Base-by-base conservation (phyloP, 2,113 vertebrate genomes). In the Lophius piscatorius region DNA sequence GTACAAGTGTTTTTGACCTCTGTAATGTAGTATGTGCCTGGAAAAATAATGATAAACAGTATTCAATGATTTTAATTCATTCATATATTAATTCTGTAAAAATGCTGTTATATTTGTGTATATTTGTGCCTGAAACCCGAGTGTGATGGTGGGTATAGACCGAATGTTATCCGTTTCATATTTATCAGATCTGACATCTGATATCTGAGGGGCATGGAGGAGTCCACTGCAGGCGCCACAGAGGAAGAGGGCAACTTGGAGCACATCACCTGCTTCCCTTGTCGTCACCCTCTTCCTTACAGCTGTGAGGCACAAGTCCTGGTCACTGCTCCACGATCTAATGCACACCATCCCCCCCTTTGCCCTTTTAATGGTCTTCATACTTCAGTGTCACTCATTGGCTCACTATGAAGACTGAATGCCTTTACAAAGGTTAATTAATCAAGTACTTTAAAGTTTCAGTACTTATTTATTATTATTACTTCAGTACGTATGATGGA, bases 241-340 rank as follows among this genome's bases (percentile, higher is more conserved):
- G 77, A 73, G 74, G 70, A 68, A 74, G 60, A 83, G 80, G 70
- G 67, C 81, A 67, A 86, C 90, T 84, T 63, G 73, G 80, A 90
- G 90, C 86, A 61, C 73, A 88, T 86, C 89, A 90, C 87, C 90
- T 91, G 90, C 90, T 89, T 82, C 83, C 78, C 75, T 57, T 46
- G 44, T 64, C 24, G 34, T 81, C 78, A 66, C 82, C 73, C 62
- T 73, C 67, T 61, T 76, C 73, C 73, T 63, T 45, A 54, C 74
- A 82, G 84, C 76, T 76, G 48, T 50, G 48, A 80, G 55, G 59
- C 71, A 63, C 71, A 11, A 60, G 63, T 48, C 44, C 66, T 44
- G 65, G 54, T 51, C 62, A 28, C 39, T 76, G 73, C 81, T 76
- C 74, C 29, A 18, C 63, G 61, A 80, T 73, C 46, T 70, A 36